Evolutionary conservation across 2,888 invertebrate genomes (phyloP).

Genomic region (Cremastobaeus sp.): DNA sequence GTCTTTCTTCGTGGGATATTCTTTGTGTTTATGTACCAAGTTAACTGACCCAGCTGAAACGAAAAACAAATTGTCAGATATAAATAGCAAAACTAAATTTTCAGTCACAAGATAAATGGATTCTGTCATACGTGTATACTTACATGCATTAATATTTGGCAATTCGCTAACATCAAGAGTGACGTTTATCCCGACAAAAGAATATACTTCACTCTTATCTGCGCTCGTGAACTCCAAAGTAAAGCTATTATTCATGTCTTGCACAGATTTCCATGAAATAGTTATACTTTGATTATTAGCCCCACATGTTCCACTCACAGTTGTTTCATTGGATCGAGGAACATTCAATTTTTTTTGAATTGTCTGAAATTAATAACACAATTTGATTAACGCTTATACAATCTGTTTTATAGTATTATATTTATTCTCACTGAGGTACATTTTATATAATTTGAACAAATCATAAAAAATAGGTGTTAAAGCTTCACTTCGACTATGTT

Average conservation of each 20-base stretch:
- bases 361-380: constrained; percentile 65
- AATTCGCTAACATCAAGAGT: constrained; percentile 67
- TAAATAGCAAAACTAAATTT: too few species aligned
- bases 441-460: too few species aligned
- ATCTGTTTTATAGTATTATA: too few species aligned
- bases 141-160: constrained; percentile 9
- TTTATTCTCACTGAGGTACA: too few species aligned
- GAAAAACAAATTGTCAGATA: too few species aligned
- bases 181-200: constrained; percentile 67
- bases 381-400: too few species aligned
- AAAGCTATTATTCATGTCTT: constrained; percentile 65
- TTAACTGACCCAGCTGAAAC: constrained; percentile 76
- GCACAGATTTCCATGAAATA: constrained; percentile 76
- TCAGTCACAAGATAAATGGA: not conserved
- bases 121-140: too few species aligned
- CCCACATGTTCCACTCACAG: constrained; percentile 77
- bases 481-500: too few species aligned
- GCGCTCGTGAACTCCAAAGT: constrained; percentile 78
- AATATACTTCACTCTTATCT: constrained; percentile 61
- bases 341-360: constrained; percentile 74
- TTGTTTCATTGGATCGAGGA: constrained; percentile 78
- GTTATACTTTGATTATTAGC: constrained; percentile 72
- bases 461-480: too few species aligned
- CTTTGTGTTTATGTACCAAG: constrained; percentile 76
- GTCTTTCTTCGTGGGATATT: constrained; percentile 82